A percentile compares a stretch with the other conserved stretches of the same genome.
phyloP scores from a whole-genome alignment of 2,797 vertebrate genomes.

The Monodelphis domestica region DNA sequence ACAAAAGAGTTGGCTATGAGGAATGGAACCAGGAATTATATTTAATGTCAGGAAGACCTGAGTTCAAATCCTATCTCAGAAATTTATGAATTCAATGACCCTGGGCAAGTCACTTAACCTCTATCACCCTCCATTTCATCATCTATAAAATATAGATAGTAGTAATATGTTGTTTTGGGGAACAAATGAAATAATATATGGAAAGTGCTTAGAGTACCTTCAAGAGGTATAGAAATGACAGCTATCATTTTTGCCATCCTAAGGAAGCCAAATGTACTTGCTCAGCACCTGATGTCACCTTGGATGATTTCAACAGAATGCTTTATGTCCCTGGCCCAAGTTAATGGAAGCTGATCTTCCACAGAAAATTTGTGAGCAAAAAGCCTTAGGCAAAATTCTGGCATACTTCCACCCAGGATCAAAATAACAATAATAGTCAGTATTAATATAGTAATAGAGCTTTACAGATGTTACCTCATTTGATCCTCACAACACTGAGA shows the following conservation, averaged over 20 bases:
- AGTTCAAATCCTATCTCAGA: background rate
- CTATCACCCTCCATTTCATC: constrained; percentile 8
- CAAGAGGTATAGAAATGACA: background rate
- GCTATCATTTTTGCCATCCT: background rate
- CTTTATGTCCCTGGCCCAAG: background rate
- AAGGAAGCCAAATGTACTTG: background rate
- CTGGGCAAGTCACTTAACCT: background rate
- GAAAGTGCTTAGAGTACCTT: background rate
- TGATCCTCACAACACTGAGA: background rate
- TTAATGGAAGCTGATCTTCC: background rate
- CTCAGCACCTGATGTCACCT: background rate
- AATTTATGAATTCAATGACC: background rate
- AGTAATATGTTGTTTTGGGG: background rate
- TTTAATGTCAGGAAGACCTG: background rate
- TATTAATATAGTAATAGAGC: background rate
- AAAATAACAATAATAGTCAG: no score
- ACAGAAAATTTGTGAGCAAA: background rate
- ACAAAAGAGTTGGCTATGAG: background rate
- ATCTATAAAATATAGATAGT: background rate
- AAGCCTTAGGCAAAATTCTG: background rate
- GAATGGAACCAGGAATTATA: no score
- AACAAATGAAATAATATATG: background rate
- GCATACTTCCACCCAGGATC: background rate
- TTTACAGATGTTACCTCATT: background rate
- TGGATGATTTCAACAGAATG: background rate